Percentiles rank a stretch among this genome's conserved stretches.
These are phyloP conservation scores for Andrena trimmerana DNA, from an alignment of 2,888 invertebrate species.

Conservation along the genomic window DNA sequence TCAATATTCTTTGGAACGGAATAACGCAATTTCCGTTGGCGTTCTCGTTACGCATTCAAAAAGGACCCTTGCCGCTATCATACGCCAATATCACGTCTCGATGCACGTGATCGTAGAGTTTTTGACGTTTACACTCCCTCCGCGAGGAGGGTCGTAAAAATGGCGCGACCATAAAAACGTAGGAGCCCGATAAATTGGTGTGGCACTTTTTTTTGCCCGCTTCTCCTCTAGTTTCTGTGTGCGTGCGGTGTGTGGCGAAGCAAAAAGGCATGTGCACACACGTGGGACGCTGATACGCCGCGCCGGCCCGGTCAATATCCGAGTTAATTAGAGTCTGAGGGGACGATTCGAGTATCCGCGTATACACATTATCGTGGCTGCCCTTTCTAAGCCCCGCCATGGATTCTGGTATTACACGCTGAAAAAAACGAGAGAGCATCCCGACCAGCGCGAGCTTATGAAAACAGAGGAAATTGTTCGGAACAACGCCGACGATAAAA, in stretches of 20 bases:
- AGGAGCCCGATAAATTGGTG: slow-evolving; percentile 59
- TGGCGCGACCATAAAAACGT: slow-evolving; percentile 38
- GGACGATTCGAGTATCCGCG: slow-evolving; percentile 64
- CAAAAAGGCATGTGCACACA: slow-evolving; percentile 35
- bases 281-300: slow-evolving; percentile 49
- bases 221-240: slow-evolving; percentile 35
- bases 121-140: slow-evolving; percentile 37
- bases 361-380: slow-evolving; percentile 49
- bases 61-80: slow-evolving; percentile 27
- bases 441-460: slow-evolving; percentile 29
- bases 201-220: slow-evolving; percentile 48
- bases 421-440: not conserved
- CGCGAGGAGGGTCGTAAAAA: slow-evolving; percentile 41
- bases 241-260: slow-evolving; percentile 3
- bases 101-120: slow-evolving; percentile 37
- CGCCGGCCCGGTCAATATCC: slow-evolving; percentile 69
- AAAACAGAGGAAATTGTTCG: slow-evolving; percentile 22
- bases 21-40: slow-evolving; percentile 20
- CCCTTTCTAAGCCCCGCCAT: slow-evolving; percentile 28
- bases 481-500: slow-evolving; percentile 33
- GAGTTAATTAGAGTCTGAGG: slow-evolving; percentile 75
- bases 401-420: slow-evolving; percentile 51
- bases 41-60: slow-evolving; percentile 35
- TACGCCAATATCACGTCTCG: slow-evolving; percentile 32
- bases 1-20: not conserved